phyloP scores from a whole-genome alignment of 2,797 vertebrate genomes.

The Phrynocephalus guinanensis region DNA sequence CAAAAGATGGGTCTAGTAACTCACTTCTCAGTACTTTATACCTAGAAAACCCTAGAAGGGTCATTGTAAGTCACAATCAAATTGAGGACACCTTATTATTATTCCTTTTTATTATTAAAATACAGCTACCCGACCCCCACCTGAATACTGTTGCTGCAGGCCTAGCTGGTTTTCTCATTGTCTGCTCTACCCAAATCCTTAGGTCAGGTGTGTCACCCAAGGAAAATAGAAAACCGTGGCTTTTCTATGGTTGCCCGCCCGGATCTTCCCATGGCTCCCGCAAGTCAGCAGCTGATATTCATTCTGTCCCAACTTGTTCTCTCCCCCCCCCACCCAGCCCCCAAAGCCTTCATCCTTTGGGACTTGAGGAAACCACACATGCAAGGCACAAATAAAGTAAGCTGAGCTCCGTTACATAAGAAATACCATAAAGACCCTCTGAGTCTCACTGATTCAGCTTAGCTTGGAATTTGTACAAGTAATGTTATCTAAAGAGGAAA shows the following conservation, averaged over 20 bases:
- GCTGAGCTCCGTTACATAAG: constrained; percentile 61
- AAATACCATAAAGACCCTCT: constrained; percentile 61
- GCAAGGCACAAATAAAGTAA: constrained; percentile 31
- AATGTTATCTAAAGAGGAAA: constrained; percentile 76
- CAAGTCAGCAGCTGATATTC: not conserved
- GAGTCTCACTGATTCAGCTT: constrained; percentile 57
- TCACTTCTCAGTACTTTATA: too few species aligned
- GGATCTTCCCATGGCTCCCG: not conserved
- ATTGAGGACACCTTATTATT: too few species aligned
- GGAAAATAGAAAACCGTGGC: not conserved
- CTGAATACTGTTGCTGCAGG: not conserved
- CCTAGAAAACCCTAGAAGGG: too few species aligned
- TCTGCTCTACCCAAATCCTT: not conserved
- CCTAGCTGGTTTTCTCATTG: not conserved
- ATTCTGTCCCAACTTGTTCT: not conserved
- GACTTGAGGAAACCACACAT: not conserved
- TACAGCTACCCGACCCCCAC: not conserved
- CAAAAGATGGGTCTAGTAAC: too few species aligned
- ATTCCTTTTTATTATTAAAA: too few species aligned
- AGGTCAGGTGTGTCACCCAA: not conserved
- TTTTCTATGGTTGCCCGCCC: not conserved
- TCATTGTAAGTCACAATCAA: too few species aligned
- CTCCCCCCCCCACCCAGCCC: not conserved
- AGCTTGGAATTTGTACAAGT: constrained; percentile 71
- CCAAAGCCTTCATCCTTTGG: not conserved